Base-by-base conservation (phyloP, 2,888 invertebrate species). In the Lapara coniferarum region DNA sequence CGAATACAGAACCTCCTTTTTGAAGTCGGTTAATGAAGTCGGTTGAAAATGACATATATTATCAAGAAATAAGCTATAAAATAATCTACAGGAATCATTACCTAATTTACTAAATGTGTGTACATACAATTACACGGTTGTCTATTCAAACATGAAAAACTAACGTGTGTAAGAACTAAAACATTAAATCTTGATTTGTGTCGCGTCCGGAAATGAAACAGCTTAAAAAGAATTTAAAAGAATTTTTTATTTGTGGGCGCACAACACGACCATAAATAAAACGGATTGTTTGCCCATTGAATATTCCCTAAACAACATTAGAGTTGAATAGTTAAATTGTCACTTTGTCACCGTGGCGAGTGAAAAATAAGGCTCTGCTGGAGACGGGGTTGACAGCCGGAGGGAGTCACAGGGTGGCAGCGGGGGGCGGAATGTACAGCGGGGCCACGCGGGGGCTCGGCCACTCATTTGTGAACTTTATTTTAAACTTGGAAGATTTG, bases 241-340 rank as follows among this genome's bases (percentile, higher is more conserved):
- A 83, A 77, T 77, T 74, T 80, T 77, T 77, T 81, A 70, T 69
- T 77, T 90, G 90, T 89, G 85, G 83, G 86, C 86, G 81, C 85
- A 86, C 86, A 89, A 89, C 86, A 86, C 70, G 81, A 75, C 81
- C 89, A 90, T 92, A 93, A 92, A 93, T 92, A 89, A 93, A 82
- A 80, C 77, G 82, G 82, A 88, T 90, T 91, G 90, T 90, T 85
- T 78, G 82, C 75, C 83, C 78, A 85, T 90, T 88, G 88, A 90
- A 89, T 87, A 87, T 89, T 87, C 85, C 80, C 87, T 88, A 91
- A 91, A 91, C 89, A 91, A 89, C 91, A 92, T 92, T 92, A 92
- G 90, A 85, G 86, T 80, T 86, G 89, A 91, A 92, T 91, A 87
- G 88, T 84, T 85, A 88, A 89, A 92, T 91, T 91, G 91, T 89